A percentile compares a stretch with the other conserved stretches of the same genome.
phyloP scores from a whole-genome alignment of 2,797 vertebrate genomes.

The Corythornis leucogaster region DNA sequence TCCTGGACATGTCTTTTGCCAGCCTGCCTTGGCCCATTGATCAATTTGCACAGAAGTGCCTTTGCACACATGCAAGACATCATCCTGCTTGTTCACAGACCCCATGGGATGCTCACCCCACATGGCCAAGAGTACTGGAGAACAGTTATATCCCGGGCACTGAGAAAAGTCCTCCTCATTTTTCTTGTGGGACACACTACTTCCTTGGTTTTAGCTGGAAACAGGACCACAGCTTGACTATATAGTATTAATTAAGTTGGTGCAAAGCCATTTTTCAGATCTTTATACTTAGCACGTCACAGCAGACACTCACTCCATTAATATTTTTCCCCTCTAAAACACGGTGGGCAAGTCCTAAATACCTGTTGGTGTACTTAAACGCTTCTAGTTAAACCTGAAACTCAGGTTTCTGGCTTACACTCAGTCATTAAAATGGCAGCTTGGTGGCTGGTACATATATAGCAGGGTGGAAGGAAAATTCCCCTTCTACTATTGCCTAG shows the following conservation, averaged over 20 bases:
- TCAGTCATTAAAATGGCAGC: background rate
- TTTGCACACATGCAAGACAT: background rate
- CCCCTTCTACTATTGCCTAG: background rate
- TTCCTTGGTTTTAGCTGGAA: background rate
- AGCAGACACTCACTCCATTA: background rate
- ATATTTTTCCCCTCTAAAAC: background rate
- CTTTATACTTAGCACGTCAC: fast-evolving
- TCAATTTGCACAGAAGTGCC: background rate
- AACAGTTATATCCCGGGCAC: fast-evolving
- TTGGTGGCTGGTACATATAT: fast-evolving
- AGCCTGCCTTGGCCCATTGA: background rate
- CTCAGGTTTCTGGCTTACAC: background rate
- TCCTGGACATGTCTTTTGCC: background rate
- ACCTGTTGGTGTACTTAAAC: background rate
- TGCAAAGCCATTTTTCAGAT: background rate
- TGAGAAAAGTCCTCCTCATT: background rate
- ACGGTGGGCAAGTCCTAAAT: background rate
- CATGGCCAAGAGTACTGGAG: background rate
- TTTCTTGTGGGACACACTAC: background rate
- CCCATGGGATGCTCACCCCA: background rate
- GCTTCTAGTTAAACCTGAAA: background rate
- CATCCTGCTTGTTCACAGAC: background rate
- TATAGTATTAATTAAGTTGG: fast-evolving
- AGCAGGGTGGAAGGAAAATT: background rate
- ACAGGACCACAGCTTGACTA: background rate